phyloP scores from a whole-genome alignment of 2,797 vertebrate species.

The Ceyx erithaca region DNA sequence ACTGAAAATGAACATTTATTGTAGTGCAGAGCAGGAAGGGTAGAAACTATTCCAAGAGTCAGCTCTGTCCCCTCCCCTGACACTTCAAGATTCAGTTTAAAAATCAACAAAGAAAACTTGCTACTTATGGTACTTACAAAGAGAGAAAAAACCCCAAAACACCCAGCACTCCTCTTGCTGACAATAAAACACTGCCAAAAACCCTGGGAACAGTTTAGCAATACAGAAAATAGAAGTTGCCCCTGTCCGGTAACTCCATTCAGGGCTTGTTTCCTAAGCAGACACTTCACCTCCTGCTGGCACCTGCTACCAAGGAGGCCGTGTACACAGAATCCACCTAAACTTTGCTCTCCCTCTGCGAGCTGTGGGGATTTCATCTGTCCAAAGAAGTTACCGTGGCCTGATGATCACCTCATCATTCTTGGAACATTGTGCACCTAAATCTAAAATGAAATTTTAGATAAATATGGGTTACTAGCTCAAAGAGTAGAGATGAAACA shows the following conservation, averaged over 20 bases:
- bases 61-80: no score
- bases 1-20: not conserved
- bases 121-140: rapidly evolving
- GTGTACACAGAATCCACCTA: no score
- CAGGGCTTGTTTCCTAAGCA: no score
- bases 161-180: no score
- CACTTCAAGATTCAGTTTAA: rapidly evolving
- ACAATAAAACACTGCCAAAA: not conserved
- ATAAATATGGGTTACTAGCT: not conserved
- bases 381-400: conserved; percentile 46
- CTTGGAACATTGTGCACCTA: conserved; percentile 81
- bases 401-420: conserved; percentile 67
- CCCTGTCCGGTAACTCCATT: rapidly evolving
- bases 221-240: not conserved
- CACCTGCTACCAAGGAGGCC: no score
- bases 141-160: not conserved
- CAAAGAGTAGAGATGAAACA: not conserved
- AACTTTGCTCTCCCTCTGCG: no score
- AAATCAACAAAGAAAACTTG: no score
- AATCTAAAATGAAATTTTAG: conserved; percentile 58
- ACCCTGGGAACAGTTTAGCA: rapidly evolving
- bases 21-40: rapidly evolving
- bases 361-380: no score
- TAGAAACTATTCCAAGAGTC: rapidly evolving
- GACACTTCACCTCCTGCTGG: no score